Evolutionary conservation across 2,797 vertebrate genomes (phyloP), one percentile per base, ranked within the genome.

Genomic region (Staurois parvus): DNA sequence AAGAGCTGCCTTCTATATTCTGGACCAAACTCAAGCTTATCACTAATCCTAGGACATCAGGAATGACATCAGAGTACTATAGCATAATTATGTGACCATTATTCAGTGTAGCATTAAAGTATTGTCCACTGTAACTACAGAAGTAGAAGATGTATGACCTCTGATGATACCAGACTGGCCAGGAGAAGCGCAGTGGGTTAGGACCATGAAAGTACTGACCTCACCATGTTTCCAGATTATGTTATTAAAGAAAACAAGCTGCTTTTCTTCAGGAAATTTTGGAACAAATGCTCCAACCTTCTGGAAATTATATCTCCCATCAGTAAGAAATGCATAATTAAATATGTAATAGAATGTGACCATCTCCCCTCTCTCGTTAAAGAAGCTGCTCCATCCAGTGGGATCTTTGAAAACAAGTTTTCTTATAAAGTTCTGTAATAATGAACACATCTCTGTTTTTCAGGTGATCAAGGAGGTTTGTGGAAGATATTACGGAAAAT

Each of bases 341-440:
- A 59, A 11, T 29, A 76, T 76, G 8, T 34, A 24, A 62, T 76
- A 76, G 6, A 34, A 13, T n/a, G 56, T n/a, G 30, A 26, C 15
- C 75, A 76, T 76, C 29, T 76, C 75, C 19, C 75, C 75, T 59
- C 30, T 76, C 9, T 59, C 75, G 37, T 62, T 59, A n/a, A 76
- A 76, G 24, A 30, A 76, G 19, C 62, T 28, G 0, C n/a, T 34
- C 24, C 59, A 28, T 24, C 75, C 75, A 10, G 21, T 32, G 29
- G 75, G 75, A 64, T 76, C 75, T 62, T 76, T 13, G 15, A 76
- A 76, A 64, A 13, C 1, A 11, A 76, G 17, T 76, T 52, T 76
- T 76, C 75, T 64, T 76, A 76, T 34, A 64, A 34, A 76, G 26
- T 62, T 21, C 52, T 76, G 52, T 4, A 64, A 76, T 5, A 24